Evolutionary conservation across 1,140 invertebrate genomes (phyloP), one percentile per base, ranked within the genome.

Genomic region (Brachionus paranguensis): DNA sequence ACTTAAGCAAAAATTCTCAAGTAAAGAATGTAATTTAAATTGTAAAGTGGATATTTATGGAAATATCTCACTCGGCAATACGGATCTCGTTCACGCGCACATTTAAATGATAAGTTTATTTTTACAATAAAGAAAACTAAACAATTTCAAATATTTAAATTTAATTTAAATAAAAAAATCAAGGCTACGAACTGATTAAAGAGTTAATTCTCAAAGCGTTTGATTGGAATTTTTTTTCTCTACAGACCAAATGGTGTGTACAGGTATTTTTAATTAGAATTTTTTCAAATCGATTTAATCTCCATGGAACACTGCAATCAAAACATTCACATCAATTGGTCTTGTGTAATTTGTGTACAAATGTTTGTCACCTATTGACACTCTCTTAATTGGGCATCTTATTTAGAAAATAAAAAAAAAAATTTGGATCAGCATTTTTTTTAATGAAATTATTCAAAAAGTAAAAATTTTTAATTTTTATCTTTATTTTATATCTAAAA

Each of bases 31-130:
- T 43, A 72, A 72, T 72, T 72, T 72, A 72, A 72, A 72, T 72
- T 72, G 33, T 72, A 43, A 72, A 72, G 68, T 72, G 68, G 68
- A 72, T 72, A 72, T 72, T 72, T 72, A 72, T 72, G 68, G 68
- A 72, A 72, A 72, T 41, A 60, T 60, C 53, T 60, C 53, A 60
- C 53, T 60, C 17, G 53, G 53, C n/a, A 60, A 60, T 20, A 24
- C 20, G 45, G 11, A 3, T 14, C 45, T 47, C 45, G 14, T 47
- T 47, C 45, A 47, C 45, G 33, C 47, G 5, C 47, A 17, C 47
- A 53, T 70, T 37, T 14, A 70, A 33, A 33, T 72, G 68, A 37
- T 41, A 72, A 72, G 41, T 37, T 72, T 72, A 37, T 72, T 72
- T 72, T 43, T 43, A 43, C 17, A 43, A 41, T 43, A 8, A 41